These are phyloP conservation scores for Campylomormyrus tamandua DNA, from an alignment of 2,113 vertebrate species.

Conservation along the genomic window DNA sequence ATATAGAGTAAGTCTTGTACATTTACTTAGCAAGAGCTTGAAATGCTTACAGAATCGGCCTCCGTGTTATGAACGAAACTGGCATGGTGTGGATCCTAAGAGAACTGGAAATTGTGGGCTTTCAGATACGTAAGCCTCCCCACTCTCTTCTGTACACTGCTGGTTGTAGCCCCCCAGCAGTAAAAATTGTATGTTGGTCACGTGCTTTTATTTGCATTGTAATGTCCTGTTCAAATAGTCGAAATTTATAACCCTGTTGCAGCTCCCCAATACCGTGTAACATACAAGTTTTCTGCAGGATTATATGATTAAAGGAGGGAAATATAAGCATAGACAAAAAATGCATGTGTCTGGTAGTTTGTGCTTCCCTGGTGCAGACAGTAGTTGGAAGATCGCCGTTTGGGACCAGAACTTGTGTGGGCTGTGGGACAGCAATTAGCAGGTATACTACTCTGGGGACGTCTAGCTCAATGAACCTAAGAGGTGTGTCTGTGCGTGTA, in stretches of 20 bases:
- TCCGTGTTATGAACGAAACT: background rate
- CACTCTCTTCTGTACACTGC: background rate
- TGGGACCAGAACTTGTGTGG: background rate
- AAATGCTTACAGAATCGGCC: background rate
- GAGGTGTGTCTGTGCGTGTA: background rate
- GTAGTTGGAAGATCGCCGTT: background rate
- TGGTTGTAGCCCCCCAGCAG: background rate
- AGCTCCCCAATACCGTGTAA: background rate
- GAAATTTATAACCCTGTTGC: background rate
- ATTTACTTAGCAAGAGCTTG: background rate
- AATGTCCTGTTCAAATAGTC: background rate
- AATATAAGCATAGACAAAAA: background rate
- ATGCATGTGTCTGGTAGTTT: background rate
- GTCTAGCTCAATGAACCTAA: background rate
- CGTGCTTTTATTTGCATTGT: background rate
- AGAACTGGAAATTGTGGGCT: background rate
- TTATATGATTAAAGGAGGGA: background rate
- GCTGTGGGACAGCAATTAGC: constrained; percentile 14
- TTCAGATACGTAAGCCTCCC: background rate
- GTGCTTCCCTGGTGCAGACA: background rate
- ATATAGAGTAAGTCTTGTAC: background rate
- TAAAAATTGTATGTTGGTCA: background rate
- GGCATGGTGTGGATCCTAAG: background rate
- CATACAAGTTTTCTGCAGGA: background rate
- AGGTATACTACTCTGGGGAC: background rate